Conservation (phyloP, 2,797 vertebrate genomes). For the Chanos chanos region DNA sequence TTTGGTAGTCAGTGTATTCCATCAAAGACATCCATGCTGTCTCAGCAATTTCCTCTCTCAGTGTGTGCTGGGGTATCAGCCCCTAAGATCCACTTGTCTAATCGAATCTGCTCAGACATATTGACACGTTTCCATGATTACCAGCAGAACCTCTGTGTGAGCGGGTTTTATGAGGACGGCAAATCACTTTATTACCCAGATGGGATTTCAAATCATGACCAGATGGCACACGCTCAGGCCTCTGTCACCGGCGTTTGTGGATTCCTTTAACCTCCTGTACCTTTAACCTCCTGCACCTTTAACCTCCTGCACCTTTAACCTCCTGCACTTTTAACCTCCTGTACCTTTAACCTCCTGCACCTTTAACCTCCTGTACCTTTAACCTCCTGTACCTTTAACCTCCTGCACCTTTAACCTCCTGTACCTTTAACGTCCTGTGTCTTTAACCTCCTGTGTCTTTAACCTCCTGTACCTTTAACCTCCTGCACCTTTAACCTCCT, state of each 20-base stretch:
- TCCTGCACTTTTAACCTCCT: no score
- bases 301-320: no score
- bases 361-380: no score
- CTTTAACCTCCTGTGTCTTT: no score
- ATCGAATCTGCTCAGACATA: constrained; percentile 25
- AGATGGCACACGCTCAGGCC: not conserved
- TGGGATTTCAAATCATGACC: constrained; percentile 7
- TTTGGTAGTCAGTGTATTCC: not conserved
- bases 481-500: no score
- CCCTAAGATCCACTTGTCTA: constrained; percentile 14
- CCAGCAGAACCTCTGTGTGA: constrained; percentile 15
- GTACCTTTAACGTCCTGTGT: no score
- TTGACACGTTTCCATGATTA: constrained; percentile 7
- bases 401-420: no score
- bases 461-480: no score
- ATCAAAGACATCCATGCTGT: constrained; percentile 16
- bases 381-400: no score
- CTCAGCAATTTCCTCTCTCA: constrained; percentile 10
- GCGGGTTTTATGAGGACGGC: not conserved
- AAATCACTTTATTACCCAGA: constrained; percentile 15
- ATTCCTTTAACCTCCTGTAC: no score
- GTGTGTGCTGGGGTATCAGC: constrained; percentile 1
- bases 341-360: no score
- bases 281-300: no score
- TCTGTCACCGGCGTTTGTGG: constrained; percentile 2